Evolutionary conservation across 2,888 invertebrate genomes (phyloP).

Genomic region (Balanococcus diminutus): DNA sequence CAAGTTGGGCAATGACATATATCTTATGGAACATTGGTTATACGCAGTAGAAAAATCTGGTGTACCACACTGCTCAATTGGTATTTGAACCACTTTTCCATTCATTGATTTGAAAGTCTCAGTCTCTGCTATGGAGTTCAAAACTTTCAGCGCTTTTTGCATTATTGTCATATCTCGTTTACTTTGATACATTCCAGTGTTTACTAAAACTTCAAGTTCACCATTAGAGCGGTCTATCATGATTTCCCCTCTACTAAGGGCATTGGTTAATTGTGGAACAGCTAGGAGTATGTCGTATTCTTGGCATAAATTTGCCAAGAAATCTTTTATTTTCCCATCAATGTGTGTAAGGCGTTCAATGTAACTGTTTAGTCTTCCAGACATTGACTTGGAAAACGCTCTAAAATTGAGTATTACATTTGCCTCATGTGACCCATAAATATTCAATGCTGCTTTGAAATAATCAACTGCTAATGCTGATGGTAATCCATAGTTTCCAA

Average conservation of each 20-base stretch:
- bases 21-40: conserved; percentile 37
- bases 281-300: conserved; percentile 26
- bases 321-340: background rate
- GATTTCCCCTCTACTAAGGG: background rate
- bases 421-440: conserved; percentile 16
- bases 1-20: conserved; percentile 31
- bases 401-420: conserved; percentile 40
- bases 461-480: background rate
- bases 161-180: conserved; percentile 35
- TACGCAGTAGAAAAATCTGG: background rate
- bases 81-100: conserved; percentile 36
- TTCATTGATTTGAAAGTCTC: conserved; percentile 20
- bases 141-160: conserved; percentile 8
- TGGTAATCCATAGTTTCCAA: background rate
- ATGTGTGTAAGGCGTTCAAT: conserved; percentile 13
- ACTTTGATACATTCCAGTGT: conserved; percentile 39
- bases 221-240: background rate
- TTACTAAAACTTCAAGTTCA: background rate
- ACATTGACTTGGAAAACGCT: conserved; percentile 17
- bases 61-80: conserved; percentile 15
- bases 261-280: conserved; percentile 41
- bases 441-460: conserved; percentile 37
- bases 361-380: background rate
- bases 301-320: background rate
- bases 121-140: conserved; percentile 30